Evolutionary conservation across 2,888 invertebrate species (phyloP), one percentile per base, ranked within the genome.

Genomic region (Apodemia mormo): DNA sequence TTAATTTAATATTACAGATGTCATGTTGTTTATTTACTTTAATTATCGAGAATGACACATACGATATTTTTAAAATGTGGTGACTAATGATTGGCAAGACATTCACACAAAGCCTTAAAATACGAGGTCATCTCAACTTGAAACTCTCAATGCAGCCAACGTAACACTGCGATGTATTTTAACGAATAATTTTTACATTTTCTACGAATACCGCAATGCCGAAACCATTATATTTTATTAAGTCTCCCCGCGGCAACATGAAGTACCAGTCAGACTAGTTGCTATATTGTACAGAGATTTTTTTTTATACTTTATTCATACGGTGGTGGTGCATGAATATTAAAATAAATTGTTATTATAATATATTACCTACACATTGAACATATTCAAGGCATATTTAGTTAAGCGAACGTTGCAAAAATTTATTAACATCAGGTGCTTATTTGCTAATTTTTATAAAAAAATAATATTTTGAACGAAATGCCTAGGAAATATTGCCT

Each of bases 191-290:
- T 67, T 22, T 54, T 52, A 37, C 40, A 49, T 37, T n/a, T 54
- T 58, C 54, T 66, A 66, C 33, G 56, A 68, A 73, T 73, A 68
- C 70, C 67, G 71, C 73, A 72, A 71, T 71, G 73, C 71, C 72
- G 71, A 70, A 65, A 70, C 69, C 69, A 68, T 75, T 37, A 58
- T 56, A 52, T 52, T 52, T 52, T 52, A 52, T n/a, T 52, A n/a
- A n/a, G 52, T n/a, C 52, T 52, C 52, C n/a, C n/a, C n/a, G 52
- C 52, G n/a, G 52, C 52, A n/a, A n/a, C 52, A 7, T 29, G 45
- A 68, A 45, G 58, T 43, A 68, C 30, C 43, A 22, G 56, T 58
- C 61, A 45, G 43, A 30, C 33, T 45, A 30, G 4, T 68, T 22
- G 43, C 58, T 40, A 40, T 29, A 14, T 29, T 22, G 33, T 37